These are phyloP conservation scores for Holocentrus rufus DNA, from an alignment of 2,797 vertebrate species.

Conservation along the genomic window DNA sequence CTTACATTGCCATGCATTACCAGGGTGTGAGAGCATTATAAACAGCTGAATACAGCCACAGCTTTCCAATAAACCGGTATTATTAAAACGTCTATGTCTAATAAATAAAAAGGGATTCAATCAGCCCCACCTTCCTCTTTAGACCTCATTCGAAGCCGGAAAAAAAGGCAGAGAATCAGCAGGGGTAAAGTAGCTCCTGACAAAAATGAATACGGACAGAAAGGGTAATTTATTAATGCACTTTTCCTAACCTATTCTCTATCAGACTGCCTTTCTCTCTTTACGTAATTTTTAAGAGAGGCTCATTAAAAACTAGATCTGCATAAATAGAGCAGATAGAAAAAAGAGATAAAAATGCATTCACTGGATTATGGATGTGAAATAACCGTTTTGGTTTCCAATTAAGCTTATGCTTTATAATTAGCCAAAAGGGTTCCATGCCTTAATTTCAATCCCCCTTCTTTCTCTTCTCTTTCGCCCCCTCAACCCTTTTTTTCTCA, in stretches of 20 bases:
- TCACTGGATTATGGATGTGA: slow-evolving; percentile 73
- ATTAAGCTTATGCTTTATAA: slow-evolving; percentile 79
- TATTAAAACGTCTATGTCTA: slow-evolving; percentile 71
- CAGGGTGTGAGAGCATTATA: slow-evolving; percentile 54
- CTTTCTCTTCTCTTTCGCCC: slow-evolving; percentile 32
- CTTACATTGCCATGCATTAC: slow-evolving; percentile 57
- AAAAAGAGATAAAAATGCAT: slow-evolving; percentile 67
- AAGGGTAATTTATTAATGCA: slow-evolving; percentile 76
- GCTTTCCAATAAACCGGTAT: slow-evolving; percentile 74
- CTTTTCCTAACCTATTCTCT: slow-evolving; percentile 67
- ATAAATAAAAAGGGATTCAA: slow-evolving; percentile 73
- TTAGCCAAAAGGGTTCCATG: slow-evolving; percentile 68
- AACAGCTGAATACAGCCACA: slow-evolving; percentile 62
- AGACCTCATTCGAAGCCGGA: slow-evolving; percentile 45
- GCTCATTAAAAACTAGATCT: slow-evolving; percentile 80
- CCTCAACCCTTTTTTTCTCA: slow-evolving; percentile 44
- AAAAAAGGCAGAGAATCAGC: slow-evolving; percentile 50
- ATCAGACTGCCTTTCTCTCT: slow-evolving; percentile 60
- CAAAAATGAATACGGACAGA: slow-evolving; percentile 67
- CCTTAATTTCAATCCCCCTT: slow-evolving; percentile 52
- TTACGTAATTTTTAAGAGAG: slow-evolving; percentile 69
- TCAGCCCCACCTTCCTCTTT: slow-evolving; percentile 57
- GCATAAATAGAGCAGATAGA: slow-evolving; percentile 75
- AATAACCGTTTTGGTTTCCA: slow-evolving; percentile 79
- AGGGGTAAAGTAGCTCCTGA: slow-evolving; percentile 55